These are phyloP conservation scores for Odontothrips loti DNA, from an alignment of 2,888 invertebrate genomes.

Conservation along the genomic window DNA sequence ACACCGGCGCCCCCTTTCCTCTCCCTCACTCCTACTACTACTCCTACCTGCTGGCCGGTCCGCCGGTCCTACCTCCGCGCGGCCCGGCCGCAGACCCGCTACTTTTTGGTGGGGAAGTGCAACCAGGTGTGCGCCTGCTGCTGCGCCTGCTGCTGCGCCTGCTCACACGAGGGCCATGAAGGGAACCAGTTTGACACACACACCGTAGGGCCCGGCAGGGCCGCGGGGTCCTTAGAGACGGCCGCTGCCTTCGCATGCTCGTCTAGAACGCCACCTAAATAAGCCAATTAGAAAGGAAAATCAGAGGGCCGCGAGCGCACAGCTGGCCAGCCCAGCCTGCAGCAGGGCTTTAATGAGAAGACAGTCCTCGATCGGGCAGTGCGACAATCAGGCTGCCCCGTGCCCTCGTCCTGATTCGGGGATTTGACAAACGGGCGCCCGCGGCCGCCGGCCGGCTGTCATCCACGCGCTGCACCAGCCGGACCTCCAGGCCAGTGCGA, in stretches of 20 bases:
- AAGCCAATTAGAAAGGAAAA: slow-evolving; percentile 14
- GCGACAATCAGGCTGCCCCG: background rate
- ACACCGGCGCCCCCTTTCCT: too few species aligned
- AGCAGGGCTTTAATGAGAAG: background rate
- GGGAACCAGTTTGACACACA: background rate
- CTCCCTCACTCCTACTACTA: background rate
- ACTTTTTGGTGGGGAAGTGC: background rate
- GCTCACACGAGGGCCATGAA: background rate
- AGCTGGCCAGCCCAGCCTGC: background rate
- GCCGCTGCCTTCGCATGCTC: background rate
- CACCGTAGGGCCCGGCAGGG: background rate
- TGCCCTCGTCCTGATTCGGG: too few species aligned
- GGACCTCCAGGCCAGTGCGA: too few species aligned
- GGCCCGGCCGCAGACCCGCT: background rate
- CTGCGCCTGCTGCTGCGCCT: background rate
- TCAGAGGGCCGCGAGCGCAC: background rate
- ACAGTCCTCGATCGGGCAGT: background rate
- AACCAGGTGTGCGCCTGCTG: background rate
- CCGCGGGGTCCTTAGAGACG: too few species aligned
- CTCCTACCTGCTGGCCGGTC: background rate
- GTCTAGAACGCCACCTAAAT: slow-evolving; percentile 5
- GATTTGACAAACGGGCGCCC: background rate
- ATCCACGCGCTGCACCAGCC: too few species aligned
- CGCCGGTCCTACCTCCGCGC: background rate
- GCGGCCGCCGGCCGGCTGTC: too few species aligned